Evolutionary conservation across 2,888 invertebrate genomes (phyloP), one percentile per base, ranked within the genome.

Genomic region (Epinotia ramella): DNA sequence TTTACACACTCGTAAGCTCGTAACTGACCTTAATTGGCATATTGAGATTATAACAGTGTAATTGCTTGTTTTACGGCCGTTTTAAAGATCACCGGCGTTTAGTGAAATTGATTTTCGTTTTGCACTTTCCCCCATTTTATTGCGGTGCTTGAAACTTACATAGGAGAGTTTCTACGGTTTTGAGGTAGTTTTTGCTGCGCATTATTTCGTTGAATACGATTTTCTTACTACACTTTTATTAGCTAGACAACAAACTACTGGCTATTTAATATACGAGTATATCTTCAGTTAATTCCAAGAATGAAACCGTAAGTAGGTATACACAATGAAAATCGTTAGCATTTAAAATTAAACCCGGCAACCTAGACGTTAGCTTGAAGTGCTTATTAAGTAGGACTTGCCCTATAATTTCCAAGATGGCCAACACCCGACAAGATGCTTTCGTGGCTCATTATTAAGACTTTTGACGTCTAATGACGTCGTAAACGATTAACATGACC

Each of bases 1-100:
- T 87, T 91, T 88, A 90, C 86, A 86, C 87, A 89, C 86, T 88
- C 88, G 89, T 89, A 87, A 89, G 89, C 86, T 88, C 88, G 89
- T 89, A 87, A 89, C 88, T 89, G 87, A 90, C 89, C 89, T 89
- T 93, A 93, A 93, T 93, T 93, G 93, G 88, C 86, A 85, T 89
- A 92, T 93, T 90, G 89, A 92, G 91, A 92, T 93, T 91, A 92
- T 88, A 84, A 83, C 82, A 81, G 76, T 84, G 86, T 91, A 89
- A 89, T 88, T 86, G 85, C 82, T 84, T 86, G 86, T 88, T 88
- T 88, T 88, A 88, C 84, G 82, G 84, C 82, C 80, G 80, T 81
- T 84, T 84, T 82, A 79, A 79, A 85, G 83, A 85, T 86, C 86
- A 84, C 83, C 82, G 83, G 79, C 83, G 77, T 81, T 84, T 83